A percentile compares a stretch with the other conserved stretches of the same genome.
These are phyloP conservation scores for Drosophila formosana DNA, from an alignment of 2,888 invertebrate species.

Conservation along the genomic window DNA sequence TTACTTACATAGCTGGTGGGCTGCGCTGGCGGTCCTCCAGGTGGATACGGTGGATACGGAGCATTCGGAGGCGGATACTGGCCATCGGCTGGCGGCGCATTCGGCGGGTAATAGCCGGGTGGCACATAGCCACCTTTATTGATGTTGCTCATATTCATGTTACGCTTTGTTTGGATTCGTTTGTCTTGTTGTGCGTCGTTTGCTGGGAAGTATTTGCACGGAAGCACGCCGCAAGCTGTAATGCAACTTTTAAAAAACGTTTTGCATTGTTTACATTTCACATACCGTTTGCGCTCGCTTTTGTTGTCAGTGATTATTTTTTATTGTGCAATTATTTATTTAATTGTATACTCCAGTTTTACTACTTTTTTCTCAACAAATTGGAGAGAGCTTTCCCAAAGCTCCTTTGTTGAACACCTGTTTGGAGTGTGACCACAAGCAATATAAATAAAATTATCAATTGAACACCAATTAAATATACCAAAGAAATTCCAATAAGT, in stretches of 20 bases:
- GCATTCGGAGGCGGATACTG: conserved; percentile 32
- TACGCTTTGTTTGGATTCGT: conserved; percentile 5
- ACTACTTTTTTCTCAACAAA: background rate
- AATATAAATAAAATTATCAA: background rate
- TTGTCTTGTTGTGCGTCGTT: conserved; percentile 30
- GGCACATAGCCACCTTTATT: conserved; percentile 83
- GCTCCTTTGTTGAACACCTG: background rate
- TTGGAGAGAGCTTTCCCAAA: background rate
- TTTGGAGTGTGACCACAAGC: background rate
- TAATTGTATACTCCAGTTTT: conserved; percentile 1
- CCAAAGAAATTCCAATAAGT: background rate
- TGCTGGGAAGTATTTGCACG: conserved; percentile 20
- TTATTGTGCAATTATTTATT: conserved; percentile 12
- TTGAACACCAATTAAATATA: background rate
- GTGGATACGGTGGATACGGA: conserved; percentile 26
- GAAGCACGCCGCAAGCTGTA: conserved; percentile 8
- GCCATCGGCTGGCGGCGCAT: conserved; percentile 67
- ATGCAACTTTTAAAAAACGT: background rate
- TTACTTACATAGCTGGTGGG: conserved; percentile 77
- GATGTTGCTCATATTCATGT: conserved; percentile 79
- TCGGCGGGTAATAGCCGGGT: conserved; percentile 75
- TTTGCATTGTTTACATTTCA: background rate
- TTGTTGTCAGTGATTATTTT: background rate
- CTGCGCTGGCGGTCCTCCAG: conserved; percentile 41
- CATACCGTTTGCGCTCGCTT: background rate